Base-by-base conservation (phyloP, 2,888 invertebrate genomes). In the Tineola bisselliella region DNA sequence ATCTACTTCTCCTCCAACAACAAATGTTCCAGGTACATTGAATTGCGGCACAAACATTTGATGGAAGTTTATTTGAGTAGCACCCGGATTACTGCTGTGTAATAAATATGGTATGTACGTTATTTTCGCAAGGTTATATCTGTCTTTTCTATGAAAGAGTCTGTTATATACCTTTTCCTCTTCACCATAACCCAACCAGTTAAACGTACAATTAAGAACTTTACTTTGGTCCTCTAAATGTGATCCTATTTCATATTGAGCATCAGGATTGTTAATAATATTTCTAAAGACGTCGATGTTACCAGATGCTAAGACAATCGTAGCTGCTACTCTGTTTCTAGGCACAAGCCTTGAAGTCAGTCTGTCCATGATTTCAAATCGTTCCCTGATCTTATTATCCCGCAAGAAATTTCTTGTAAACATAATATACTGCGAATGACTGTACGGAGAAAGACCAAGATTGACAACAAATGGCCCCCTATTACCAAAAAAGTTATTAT, bases 161-260 rank as follows among this genome's bases (percentile, higher is more conserved):
- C 94, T 87, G 18, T 90, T 89, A 66, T 92, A 93, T 25, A 96
- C 92, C 70, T 90, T 90, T 65, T 91, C 90, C 72, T 94, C 94
- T 63, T 90, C 90, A 0, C 89, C 88, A 64, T 87, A 91, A 4
- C 98, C 97, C 68, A 99, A 90, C 94, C 97, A 99, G 74, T 99
- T 99, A 73, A 90, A 94, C 0, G 96, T 94, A 67, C 97, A 98
- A 74, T 98, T 95, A n/a, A 99, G 92, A 15, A 91, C 87, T 84
- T 95, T 93, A 70, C 97, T 97, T 74, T 98, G 98, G 74, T 98
- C 97, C 70, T 94, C 93, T 15, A 98, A 88, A 70, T 99, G 98
- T 0, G 98, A 97, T 0, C 97, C 97, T 57, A 99, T 92, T 86
- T 99, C 99, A 74, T 97, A 98, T 61, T 91, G 90, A 0, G 98